Evolutionary conservation across 1,140 invertebrate species (phyloP).

Genomic region (Ceratina calcarata): DNA sequence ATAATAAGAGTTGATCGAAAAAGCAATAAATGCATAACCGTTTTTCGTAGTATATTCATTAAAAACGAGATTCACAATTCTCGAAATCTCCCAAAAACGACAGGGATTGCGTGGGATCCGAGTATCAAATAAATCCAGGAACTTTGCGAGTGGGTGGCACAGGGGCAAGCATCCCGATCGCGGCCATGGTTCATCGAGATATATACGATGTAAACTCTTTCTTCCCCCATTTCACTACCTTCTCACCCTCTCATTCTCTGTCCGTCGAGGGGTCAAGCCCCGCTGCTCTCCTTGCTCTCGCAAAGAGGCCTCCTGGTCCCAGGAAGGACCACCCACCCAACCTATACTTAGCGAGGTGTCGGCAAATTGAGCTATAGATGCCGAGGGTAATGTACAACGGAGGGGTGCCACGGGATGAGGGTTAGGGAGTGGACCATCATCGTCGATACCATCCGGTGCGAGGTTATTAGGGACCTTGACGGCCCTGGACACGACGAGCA

Average conservation of each 20-base stretch:
- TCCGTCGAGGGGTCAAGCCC: constrained; percentile 57
- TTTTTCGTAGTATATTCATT: too few species aligned
- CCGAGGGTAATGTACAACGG: constrained; percentile 74
- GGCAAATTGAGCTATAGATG: constrained; percentile 81
- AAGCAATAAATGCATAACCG: too few species aligned
- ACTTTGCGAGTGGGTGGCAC: constrained; percentile 29
- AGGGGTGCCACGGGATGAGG: constrained; percentile 36
- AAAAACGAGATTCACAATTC: too few species aligned
- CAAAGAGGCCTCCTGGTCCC: constrained; percentile 60
- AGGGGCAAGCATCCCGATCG: constrained; percentile 35
- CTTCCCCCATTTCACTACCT: constrained; percentile 6
- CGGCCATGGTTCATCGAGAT: constrained; percentile 59
- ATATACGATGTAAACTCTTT: constrained; percentile 57
- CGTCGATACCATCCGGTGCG: constrained; percentile 74
- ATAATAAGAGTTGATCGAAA: too few species aligned
- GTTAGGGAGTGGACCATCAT: constrained; percentile 53
- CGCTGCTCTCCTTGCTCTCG: constrained; percentile 60
- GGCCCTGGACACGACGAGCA: constrained; percentile 51
- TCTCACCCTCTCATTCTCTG: constrained; percentile 40
- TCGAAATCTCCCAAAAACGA: not conserved
- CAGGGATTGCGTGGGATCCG: not conserved
- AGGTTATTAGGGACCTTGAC: constrained; percentile 69
- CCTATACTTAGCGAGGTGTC: constrained; percentile 81
- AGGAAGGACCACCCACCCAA: constrained; percentile 79
- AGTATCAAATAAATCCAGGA: constrained; percentile 11